Percentiles rank a stretch among this genome's conserved stretches.
phyloP scores from a whole-genome alignment of 2,797 vertebrate species.

The Hyperoplus immaculatus region DNA sequence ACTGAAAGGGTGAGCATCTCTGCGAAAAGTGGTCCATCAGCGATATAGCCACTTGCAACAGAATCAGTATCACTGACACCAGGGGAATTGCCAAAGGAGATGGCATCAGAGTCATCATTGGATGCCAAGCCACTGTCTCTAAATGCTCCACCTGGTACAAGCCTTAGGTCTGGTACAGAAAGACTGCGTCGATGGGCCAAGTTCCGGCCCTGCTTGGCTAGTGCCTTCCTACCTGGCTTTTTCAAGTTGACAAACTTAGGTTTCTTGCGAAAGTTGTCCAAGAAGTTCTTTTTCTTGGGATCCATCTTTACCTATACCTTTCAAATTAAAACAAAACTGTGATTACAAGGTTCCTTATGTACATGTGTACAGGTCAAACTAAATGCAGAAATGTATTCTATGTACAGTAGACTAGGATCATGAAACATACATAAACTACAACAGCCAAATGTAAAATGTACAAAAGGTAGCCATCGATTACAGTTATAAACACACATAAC shows the following conservation, averaged over 20 bases:
- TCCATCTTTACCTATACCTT: conserved; percentile 77
- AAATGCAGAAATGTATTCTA: background rate
- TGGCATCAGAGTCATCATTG: conserved; percentile 19
- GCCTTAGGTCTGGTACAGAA: conserved; percentile 83
- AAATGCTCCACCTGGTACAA: conserved; percentile 18
- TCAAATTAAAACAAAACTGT: background rate
- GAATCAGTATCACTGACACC: conserved; percentile 74
- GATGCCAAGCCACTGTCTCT: conserved; percentile 2
- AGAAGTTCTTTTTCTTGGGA: conserved; percentile 76
- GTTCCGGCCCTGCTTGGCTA: conserved; percentile 53
- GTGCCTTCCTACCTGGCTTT: conserved; percentile 71
- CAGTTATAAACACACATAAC: background rate
- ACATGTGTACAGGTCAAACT: background rate
- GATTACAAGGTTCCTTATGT: background rate
- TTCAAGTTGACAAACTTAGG: conserved; percentile 73
- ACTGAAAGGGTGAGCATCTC: conserved; percentile 16
- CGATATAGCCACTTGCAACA: conserved; percentile 37
- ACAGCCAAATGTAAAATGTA: background rate
- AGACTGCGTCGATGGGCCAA: conserved; percentile 80
- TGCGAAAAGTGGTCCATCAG: conserved; percentile 15
- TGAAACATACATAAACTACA: background rate
- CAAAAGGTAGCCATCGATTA: background rate
- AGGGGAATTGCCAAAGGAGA: conserved; percentile 37
- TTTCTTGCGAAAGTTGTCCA: conserved; percentile 76
- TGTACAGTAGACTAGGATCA: background rate